A percentile compares a stretch with the other conserved stretches of the same genome.
phyloP scores from a whole-genome alignment of 2,113 vertebrate genomes.

The Pelusios castaneus region DNA sequence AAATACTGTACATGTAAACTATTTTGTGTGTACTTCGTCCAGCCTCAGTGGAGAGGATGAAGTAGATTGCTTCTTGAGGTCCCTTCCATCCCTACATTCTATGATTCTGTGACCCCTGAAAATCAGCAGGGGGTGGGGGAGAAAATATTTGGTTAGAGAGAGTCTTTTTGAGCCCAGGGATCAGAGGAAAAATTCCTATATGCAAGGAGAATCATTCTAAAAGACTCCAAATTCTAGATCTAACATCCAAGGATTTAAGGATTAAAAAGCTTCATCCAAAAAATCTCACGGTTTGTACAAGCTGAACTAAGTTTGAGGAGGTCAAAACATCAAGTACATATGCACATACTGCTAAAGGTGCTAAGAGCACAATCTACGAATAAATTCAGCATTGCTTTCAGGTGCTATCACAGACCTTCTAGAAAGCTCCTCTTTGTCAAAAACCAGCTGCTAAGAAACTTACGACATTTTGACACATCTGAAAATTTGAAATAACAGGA shows the following conservation, averaged over 20 bases:
- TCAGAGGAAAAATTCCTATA: neutral
- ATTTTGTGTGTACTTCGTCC: neutral
- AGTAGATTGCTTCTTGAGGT: neutral
- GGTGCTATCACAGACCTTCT: neutral
- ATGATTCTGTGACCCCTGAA: neutral
- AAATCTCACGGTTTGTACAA: neutral
- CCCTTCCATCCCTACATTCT: neutral
- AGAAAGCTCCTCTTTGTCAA: neutral
- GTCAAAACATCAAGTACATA: accelerated
- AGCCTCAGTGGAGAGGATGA: neutral
- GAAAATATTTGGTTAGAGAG: neutral
- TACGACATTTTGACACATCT: neutral
- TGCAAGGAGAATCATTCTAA: no score
- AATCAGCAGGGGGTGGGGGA: neutral
- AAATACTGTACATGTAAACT: neutral
- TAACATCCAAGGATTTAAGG: neutral
- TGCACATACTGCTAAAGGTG: accelerated
- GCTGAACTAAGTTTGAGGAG: neutral
- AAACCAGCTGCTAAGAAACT: neutral
- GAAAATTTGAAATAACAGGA: neutral
- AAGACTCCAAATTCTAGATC: neutral
- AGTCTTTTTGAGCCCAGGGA: neutral
- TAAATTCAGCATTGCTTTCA: neutral
- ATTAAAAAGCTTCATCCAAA: neutral
- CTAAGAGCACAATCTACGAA: no score